A percentile compares a stretch with the other conserved stretches of the same genome.
Evolutionary conservation across 1,140 invertebrate genomes (phyloP).

Genomic region (Ceratitis capitata): DNA sequence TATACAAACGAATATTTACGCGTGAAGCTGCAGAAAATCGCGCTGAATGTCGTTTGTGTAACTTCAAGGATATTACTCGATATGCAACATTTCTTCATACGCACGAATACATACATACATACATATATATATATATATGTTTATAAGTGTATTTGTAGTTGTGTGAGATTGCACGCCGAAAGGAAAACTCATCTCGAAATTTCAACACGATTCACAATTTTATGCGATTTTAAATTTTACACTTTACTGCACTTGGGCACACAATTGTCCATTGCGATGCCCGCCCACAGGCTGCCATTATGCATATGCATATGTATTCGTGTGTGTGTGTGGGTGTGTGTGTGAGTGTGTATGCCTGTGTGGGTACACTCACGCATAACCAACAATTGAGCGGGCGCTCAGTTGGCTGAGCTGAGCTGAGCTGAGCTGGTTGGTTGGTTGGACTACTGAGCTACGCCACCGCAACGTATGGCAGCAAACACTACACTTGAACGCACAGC

Average conservation of each 20-base stretch:
- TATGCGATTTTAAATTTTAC: slow-evolving; percentile 41
- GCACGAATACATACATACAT: neutral
- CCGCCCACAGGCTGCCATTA: neutral
- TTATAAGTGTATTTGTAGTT: neutral
- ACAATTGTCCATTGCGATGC: slow-evolving; percentile 18
- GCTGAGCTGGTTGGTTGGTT: neutral
- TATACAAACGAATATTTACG: neutral
- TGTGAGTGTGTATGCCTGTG: no score
- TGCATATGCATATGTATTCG: no score
- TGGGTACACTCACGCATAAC: neutral
- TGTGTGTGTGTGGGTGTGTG: no score
- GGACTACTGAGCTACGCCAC: neutral
- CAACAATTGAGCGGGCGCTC: neutral
- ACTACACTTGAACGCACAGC: slow-evolving; percentile 16
- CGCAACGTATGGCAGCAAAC: slow-evolving; percentile 28
- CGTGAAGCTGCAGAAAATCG: neutral
- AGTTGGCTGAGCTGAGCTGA: neutral
- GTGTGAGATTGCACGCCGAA: neutral
- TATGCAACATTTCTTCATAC: no score
- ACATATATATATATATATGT: neutral
- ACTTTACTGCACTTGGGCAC: slow-evolving; percentile 37
- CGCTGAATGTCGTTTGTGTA: neutral
- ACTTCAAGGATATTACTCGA: no score
- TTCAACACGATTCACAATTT: slow-evolving; percentile 41
- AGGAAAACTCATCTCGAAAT: slow-evolving; percentile 32